These are phyloP conservation scores for Muscicapa comitata DNA, from an alignment of 2,797 vertebrate genomes.

Conservation along the genomic window DNA sequence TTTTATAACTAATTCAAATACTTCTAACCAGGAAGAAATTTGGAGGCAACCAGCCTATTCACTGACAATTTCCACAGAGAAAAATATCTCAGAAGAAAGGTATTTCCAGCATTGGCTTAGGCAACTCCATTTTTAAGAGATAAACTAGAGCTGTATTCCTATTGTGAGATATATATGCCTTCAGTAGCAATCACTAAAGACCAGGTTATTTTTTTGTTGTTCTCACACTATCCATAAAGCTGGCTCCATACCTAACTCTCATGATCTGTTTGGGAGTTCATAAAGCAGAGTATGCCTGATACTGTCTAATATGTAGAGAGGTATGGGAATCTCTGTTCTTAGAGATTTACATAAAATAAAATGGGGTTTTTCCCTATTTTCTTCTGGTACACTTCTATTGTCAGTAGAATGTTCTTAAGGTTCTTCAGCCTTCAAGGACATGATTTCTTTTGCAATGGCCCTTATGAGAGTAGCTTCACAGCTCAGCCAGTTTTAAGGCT, in stretches of 20 bases:
- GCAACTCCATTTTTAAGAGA: not conserved
- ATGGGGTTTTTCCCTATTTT: accelerated
- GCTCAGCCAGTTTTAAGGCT: not conserved
- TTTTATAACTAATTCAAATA: not conserved
- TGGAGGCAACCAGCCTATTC: not conserved
- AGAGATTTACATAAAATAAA: not conserved
- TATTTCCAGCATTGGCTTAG: not conserved
- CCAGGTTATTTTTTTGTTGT: not conserved
- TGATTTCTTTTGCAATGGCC: not conserved
- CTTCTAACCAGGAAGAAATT: not conserved
- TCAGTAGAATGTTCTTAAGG: not conserved
- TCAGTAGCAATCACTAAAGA: not conserved
- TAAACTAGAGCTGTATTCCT: not conserved
- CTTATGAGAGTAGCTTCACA: not conserved
- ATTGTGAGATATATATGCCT: not conserved
- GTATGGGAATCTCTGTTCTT: not conserved
- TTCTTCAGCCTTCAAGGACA: not conserved
- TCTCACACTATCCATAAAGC: not conserved
- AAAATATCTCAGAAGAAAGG: not conserved
- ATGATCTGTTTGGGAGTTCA: not conserved
- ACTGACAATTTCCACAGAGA: not conserved
- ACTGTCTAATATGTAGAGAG: not conserved
- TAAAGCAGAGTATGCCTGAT: not conserved
- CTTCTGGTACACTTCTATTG: not conserved
- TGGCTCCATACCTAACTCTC: not conserved